Conservation (phyloP, 2,113 vertebrate genomes). For the Symphodus melops region DNA sequence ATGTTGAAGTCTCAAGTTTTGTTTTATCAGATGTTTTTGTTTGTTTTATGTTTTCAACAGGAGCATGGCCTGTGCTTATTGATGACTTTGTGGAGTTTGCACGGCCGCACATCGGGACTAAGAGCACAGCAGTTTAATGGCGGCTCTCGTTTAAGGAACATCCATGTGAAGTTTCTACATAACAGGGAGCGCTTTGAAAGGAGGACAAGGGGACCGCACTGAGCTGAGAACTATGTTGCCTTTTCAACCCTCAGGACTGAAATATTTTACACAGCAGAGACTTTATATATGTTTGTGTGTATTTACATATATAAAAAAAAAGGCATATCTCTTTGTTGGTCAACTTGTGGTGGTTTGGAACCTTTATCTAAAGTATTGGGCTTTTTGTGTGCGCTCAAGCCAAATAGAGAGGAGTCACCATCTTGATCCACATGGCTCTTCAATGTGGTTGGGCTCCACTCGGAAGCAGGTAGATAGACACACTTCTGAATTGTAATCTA, state of each 20-base stretch:
- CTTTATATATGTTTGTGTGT: slow-evolving; percentile 67
- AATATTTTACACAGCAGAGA: slow-evolving; percentile 84
- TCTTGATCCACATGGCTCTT: slow-evolving; percentile 34
- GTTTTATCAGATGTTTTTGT: no score
- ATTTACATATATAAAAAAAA: slow-evolving; percentile 66
- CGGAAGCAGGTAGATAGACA: slow-evolving; percentile 48
- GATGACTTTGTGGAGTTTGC: slow-evolving; percentile 96
- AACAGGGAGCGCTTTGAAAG: slow-evolving; percentile 42
- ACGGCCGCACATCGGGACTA: slow-evolving; percentile 89
- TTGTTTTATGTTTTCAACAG: slow-evolving; percentile 68
- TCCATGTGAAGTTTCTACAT: slow-evolving; percentile 69
- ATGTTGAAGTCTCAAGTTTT: background rate
- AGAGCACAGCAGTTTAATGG: slow-evolving; percentile 83
- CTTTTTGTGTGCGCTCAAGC: slow-evolving; percentile 66
- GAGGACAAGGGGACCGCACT: slow-evolving; percentile 64
- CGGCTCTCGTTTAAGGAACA: slow-evolving; percentile 82
- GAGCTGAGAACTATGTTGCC: slow-evolving; percentile 80
- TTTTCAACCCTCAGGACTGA: slow-evolving; percentile 85
- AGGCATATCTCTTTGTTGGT: slow-evolving; percentile 78
- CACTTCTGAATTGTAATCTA: slow-evolving; percentile 62
- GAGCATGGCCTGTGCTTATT: slow-evolving; percentile 95
- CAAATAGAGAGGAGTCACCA: slow-evolving; percentile 62
- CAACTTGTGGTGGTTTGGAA: slow-evolving; percentile 77
- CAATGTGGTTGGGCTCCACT: slow-evolving; percentile 33
- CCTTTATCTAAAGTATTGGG: slow-evolving; percentile 74